Evolutionary conservation across 2,113 vertebrate species (phyloP).

Genomic region (Rhadina sibilatrix): DNA sequence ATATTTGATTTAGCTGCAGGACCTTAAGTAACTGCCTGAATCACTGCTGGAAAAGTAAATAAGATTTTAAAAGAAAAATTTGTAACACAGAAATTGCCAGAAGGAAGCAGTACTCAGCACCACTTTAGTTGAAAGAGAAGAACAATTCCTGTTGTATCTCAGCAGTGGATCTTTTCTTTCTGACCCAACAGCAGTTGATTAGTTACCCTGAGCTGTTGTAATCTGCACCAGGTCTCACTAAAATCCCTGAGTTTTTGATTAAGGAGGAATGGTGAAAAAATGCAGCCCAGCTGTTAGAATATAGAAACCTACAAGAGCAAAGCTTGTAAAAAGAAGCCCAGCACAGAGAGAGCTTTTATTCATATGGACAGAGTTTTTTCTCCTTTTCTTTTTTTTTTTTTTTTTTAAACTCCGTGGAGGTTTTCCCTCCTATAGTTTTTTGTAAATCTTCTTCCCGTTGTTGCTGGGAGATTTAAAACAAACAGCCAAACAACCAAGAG

Average conservation of each 20-base stretch:
- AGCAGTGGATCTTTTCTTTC: background rate
- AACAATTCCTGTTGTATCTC: slow-evolving; percentile 1
- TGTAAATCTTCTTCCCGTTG: slow-evolving; percentile 16
- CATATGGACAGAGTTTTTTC: background rate
- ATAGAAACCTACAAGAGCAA: background rate
- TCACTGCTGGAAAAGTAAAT: slow-evolving; percentile 20
- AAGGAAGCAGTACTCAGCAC: background rate
- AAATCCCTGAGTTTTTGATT: background rate
- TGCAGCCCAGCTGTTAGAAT: slow-evolving; percentile 32
- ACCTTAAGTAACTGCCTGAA: slow-evolving; percentile 33
- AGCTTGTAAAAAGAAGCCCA: background rate
- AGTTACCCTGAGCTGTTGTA: slow-evolving; percentile 15
- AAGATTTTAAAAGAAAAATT: slow-evolving; percentile 26
- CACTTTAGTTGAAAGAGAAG: background rate
- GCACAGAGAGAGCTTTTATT: background rate
- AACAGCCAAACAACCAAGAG: slow-evolving; percentile 21
- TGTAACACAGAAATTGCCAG: background rate
- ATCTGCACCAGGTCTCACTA: background rate
- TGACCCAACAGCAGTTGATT: slow-evolving; percentile 23
- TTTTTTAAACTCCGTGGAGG: background rate
- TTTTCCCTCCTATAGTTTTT: slow-evolving; percentile 5
- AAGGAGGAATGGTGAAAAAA: slow-evolving; percentile 27
- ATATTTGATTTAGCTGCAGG: slow-evolving; percentile 45
- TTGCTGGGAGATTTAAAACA: slow-evolving; percentile 63
- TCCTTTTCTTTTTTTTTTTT: background rate